Evolutionary conservation across 2,113 vertebrate species (phyloP), one percentile per base, ranked within the genome.

Genomic region (Chamaea fasciata): DNA sequence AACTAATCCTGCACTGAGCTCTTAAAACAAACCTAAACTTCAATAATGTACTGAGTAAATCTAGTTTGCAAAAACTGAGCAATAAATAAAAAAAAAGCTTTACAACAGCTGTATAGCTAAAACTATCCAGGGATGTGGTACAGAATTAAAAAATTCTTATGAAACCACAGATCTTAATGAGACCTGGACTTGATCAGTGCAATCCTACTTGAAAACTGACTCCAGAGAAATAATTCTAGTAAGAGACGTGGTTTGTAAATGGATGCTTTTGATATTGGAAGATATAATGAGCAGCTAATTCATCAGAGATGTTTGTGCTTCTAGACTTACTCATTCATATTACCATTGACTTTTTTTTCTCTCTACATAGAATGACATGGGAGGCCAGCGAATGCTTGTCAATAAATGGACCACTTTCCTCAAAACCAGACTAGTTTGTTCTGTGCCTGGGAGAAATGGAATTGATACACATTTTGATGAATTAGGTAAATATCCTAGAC

Each of bases 391-490:
- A 77, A 98, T 99, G 98, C 97, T 99, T 6, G 99, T 99, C 94
- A 99, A 99, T 75, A 99, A 99, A 92, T 99, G 99, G 99, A 99
- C 98, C 81, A 99, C 99, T 26, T 99, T 99, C 95, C 98, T 99
- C 41, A 99, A 99, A 97, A 98, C 99, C 4, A 98, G 99, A 26
- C 97, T 99, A 21, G 97, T 99, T 92, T 99, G 99, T 95, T 99
- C 99, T 28, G 99, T 99, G 74, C 98, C 99, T 1, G 99, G 99
- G 56, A 96, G 95, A 68, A 99, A 99, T 4, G 99, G 99, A 94
- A 99, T 99, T 52, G 98, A 99, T 92, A 99, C 99, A 0, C 97
- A 99, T 96, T 99, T 99, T 97, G 99, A 99, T 95, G 98, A 99
- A 85, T 97, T 99, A 35, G 99, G 99, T 99, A 98, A 97, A 70